Conservation (phyloP, 1,140 invertebrate species). For the Ceratina australensis region DNA sequence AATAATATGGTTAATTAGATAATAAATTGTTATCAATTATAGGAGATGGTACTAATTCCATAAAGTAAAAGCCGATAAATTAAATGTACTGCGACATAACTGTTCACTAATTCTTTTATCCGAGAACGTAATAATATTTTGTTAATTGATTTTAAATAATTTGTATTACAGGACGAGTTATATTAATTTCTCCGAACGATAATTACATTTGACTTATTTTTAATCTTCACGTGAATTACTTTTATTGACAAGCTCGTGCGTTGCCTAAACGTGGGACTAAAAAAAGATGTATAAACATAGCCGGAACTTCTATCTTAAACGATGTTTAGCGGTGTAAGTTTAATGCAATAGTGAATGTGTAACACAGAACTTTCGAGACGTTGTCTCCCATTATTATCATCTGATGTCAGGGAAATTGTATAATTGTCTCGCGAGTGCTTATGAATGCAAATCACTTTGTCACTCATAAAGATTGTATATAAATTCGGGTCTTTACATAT, state of each 20-base stretch:
- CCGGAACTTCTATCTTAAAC: slow-evolving; percentile 26
- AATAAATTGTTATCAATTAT: too few relatives aligned
- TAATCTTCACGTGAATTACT: not conserved
- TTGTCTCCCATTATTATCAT: not conserved
- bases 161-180: too few relatives aligned
- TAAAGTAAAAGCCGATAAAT: too few relatives aligned
- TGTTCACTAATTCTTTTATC: too few relatives aligned
- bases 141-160: too few relatives aligned
- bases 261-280: slow-evolving; percentile 42
- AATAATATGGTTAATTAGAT: not conserved
- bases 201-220: not conserved
- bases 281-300: slow-evolving; percentile 37
- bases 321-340: slow-evolving; percentile 32
- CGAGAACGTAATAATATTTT: too few relatives aligned
- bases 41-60: too few relatives aligned
- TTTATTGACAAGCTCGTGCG: slow-evolving; percentile 41
- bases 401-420: not conserved
- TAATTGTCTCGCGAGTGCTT: not conserved
- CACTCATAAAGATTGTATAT: slow-evolving; percentile 17
- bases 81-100: too few relatives aligned
- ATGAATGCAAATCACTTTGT: slow-evolving; percentile 13
- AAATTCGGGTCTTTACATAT: slow-evolving; percentile 40
- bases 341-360: slow-evolving; percentile 33
- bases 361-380: slow-evolving; percentile 9
- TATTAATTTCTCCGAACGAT: too few relatives aligned